phyloP scores from a whole-genome alignment of 1,140 invertebrate species.

The Procambarus virginalis region DNA sequence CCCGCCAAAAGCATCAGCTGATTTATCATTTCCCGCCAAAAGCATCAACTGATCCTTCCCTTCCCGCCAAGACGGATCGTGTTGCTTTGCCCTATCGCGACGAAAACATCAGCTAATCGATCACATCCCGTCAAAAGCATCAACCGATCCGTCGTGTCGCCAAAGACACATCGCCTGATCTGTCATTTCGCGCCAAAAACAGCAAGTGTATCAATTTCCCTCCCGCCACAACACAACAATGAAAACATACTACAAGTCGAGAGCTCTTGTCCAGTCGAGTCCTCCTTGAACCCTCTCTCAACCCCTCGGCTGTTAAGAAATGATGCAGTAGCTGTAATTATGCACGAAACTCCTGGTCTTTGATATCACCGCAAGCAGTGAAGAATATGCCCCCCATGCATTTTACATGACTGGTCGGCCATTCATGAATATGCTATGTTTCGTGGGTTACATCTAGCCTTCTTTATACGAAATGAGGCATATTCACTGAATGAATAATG shows the following conservation, averaged over 20 bases:
- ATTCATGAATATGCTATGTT: constrained; percentile 3
- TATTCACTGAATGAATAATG: constrained; percentile 11
- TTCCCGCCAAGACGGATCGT: background rate
- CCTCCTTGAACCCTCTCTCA: background rate
- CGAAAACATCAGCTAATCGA: background rate
- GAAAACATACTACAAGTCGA: background rate
- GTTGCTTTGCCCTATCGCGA: background rate
- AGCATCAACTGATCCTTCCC: background rate
- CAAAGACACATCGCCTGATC: background rate
- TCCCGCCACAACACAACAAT: background rate
- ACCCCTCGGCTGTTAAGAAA: too few relatives aligned
- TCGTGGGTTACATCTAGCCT: background rate
- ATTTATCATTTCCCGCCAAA: background rate
- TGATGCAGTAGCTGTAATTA: too few relatives aligned
- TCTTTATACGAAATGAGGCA: background rate
- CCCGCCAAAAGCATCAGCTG: background rate
- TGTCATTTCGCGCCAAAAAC: background rate
- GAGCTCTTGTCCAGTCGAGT: too few relatives aligned
- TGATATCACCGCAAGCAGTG: background rate
- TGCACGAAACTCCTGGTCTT: background rate
- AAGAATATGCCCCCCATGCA: background rate
- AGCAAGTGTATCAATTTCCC: background rate
- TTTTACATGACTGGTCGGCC: background rate
- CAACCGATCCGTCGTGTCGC: background rate
- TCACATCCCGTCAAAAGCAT: background rate